phyloP scores from a whole-genome alignment of 2,888 invertebrate species.

The Sympetrum striolatum region DNA sequence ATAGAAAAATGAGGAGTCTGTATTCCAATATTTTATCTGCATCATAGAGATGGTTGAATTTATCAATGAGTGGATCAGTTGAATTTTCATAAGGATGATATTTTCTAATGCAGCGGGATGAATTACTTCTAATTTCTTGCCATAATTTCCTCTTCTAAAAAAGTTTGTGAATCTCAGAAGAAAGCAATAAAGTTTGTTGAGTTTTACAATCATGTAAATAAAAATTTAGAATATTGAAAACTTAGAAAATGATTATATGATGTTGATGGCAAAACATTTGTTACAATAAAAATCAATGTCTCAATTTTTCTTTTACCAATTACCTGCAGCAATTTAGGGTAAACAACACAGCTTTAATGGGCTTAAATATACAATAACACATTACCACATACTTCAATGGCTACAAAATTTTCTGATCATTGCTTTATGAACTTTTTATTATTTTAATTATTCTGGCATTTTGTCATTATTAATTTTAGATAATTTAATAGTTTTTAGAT shows the following conservation, averaged over 20 bases:
- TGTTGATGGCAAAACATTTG: slow-evolving; percentile 32
- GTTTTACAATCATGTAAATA: slow-evolving; percentile 33
- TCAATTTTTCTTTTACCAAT: slow-evolving; percentile 9
- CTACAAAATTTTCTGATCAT: too few species aligned
- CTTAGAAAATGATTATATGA: slow-evolving; percentile 18
- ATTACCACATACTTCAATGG: too few species aligned
- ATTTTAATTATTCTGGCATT: too few species aligned
- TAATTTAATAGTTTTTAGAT: too few species aligned
- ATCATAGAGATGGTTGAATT: too few species aligned
- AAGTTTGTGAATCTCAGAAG: slow-evolving; percentile 2
- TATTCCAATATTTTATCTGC: too few species aligned
- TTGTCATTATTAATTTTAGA: too few species aligned
- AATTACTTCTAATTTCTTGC: not conserved
- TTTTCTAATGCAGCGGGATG: not conserved
- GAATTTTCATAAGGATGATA: not conserved
- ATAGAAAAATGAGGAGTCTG: too few species aligned
- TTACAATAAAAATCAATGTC: slow-evolving; percentile 38
- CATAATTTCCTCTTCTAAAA: not conserved
- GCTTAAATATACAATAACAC: too few species aligned
- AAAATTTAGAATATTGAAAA: slow-evolving; percentile 33
- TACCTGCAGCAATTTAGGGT: not conserved
- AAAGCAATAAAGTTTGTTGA: slow-evolving; percentile 41
- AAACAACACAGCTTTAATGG: too few species aligned
- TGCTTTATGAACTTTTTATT: too few species aligned
- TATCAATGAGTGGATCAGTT: not conserved